Conservation (phyloP, 2,113 vertebrate genomes). For the Terrapene triunguis region DNA sequence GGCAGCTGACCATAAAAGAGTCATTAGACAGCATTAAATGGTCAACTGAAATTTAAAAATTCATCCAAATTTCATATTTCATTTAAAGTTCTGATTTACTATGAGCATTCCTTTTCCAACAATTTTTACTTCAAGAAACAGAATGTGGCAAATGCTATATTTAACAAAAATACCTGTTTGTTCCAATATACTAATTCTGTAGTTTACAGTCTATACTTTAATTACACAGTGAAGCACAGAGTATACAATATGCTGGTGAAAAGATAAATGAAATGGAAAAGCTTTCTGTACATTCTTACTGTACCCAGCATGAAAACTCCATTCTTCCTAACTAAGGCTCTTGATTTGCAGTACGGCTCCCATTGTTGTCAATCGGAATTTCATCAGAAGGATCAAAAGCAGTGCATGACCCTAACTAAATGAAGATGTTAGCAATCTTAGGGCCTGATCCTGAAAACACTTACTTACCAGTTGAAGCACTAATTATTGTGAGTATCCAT, state of each 20-base stretch:
- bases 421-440: conserved; percentile 3
- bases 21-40: neutral
- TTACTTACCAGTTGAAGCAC: neutral
- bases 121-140: neutral
- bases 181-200: neutral
- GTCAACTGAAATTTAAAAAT: neutral
- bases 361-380: conserved; percentile 13
- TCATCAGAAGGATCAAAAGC: neutral
- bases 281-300: neutral
- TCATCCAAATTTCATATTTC: neutral
- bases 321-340: neutral
- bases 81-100: neutral
- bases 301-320: neutral
- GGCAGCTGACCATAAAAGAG: neutral
- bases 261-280: neutral
- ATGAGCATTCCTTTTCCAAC: neutral
- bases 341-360: neutral
- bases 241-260: neutral
- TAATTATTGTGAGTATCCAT: neutral
- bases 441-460: conserved; percentile 6
- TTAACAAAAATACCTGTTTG: conserved; percentile 25
- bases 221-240: too few species aligned
- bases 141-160: neutral
- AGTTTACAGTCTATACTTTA: conserved; percentile 38
- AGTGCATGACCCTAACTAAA: neutral